Base-by-base conservation (phyloP, 2,113 vertebrate species). In the Trochalopteron elliotii region DNA sequence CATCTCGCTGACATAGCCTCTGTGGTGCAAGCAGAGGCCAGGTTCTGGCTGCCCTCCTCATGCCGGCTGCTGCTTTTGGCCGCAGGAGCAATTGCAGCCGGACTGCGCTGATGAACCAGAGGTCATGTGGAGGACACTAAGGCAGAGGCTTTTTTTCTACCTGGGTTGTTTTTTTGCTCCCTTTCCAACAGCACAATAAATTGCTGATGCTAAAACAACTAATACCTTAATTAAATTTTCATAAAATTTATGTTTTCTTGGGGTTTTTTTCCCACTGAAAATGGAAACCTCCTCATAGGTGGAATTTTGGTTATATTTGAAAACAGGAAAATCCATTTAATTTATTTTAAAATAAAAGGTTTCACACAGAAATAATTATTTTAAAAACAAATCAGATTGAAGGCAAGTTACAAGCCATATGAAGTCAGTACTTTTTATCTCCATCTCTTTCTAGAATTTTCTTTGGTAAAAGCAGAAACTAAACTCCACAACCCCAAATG, bases 41-140 rank as follows among this genome's bases (percentile, higher is more conserved):
- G 35, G 91, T 23, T 69, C 74, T 89, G 67, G 53, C 57, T 67
- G 7, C 65, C 27, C 42, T 81, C 63, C 44, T 81, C n/a, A 37
- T 0, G 0, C 60, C 7, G 10, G 18, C 61, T 49, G 77, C 55
- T 74, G 89, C 45, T 83, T 91, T 77, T 82, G 94, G 87, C 91
- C 0, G 1, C 65, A 71, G 83, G 35, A 90, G 50, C 45, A 65
- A 39, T 25, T 60, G 55, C 68, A 88, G 8, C 17, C 0, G 0
- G 68, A 30, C 70, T 35, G 47, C n/a, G 37, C 63, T 61, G 64
- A 83, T 59, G 52, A 3, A 9, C 75, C 30, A 55, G 39, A 87
- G 90, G 82, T 97, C 82, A 56, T 49, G 57, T 49, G 57, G 84
- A 94, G 84, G 87, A 72, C 68, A 60, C 24, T 7, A n/a, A 24